These are phyloP conservation scores for Neofelis nebulosa DNA, from an alignment of 2,113 vertebrate species.

Conservation along the genomic window DNA sequence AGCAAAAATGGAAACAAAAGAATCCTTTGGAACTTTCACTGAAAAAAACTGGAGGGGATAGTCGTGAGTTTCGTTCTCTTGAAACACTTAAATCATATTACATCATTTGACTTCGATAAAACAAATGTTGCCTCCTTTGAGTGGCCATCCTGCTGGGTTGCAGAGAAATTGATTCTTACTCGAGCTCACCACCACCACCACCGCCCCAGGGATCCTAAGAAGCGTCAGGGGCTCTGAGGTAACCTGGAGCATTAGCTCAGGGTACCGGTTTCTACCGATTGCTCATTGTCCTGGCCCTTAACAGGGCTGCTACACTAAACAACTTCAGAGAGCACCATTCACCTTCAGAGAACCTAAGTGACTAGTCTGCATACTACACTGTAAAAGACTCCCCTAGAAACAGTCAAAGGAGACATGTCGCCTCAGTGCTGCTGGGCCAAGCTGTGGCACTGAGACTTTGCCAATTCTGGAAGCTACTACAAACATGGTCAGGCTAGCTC, in stretches of 20 bases:
- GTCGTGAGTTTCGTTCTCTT: neutral
- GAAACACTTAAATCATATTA: neutral
- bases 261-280: rapidly evolving
- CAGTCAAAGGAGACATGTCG: neutral
- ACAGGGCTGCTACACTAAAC: neutral
- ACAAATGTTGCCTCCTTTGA: neutral
- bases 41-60: neutral
- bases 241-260: neutral
- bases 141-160: too few species aligned
- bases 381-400: neutral
- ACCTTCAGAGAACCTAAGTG: neutral
- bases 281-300: neutral
- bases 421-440: neutral
- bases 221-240: neutral
- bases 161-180: neutral
- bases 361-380: neutral
- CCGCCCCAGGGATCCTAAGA: neutral
- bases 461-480: neutral
- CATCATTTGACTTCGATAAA: neutral
- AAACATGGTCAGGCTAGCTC: rapidly evolving
- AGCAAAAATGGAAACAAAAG: neutral
- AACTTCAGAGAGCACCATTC: neutral
- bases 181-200: neutral
- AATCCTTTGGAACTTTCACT: neutral
- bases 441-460: neutral